Base-by-base conservation (phyloP, 2,888 invertebrate genomes). In the Lottia scabra region DNA sequence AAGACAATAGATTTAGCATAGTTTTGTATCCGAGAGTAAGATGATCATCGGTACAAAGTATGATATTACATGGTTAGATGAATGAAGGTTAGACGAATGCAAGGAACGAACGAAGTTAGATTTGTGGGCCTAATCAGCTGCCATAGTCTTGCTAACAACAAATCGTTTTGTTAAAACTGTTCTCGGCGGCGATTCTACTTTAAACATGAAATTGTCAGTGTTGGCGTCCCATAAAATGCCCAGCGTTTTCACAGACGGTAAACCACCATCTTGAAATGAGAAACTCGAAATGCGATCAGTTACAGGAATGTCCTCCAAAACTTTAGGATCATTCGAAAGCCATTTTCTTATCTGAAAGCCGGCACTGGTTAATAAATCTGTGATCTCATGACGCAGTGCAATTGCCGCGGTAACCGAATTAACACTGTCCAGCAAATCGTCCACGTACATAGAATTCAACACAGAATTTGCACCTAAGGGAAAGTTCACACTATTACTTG, bases 101-200 rank as follows among this genome's bases (percentile, higher is more conserved):
- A n/a, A n/a, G n/a, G n/a, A n/a, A n/a, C n/a, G n/a, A n/a, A n/a
- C n/a, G n/a, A n/a, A n/a, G n/a, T n/a, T n/a, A n/a, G n/a, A n/a
- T n/a, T n/a, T n/a, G n/a, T n/a, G n/a, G n/a, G n/a, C n/a, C n/a
- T n/a, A n/a, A n/a, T n/a, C n/a, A n/a, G n/a, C n/a, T n/a, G n/a
- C n/a, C n/a, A n/a, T n/a, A n/a, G n/a, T n/a, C n/a, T 56, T 56
- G n/a, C 56, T 56, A n/a, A 56, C 56, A 8, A 56, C 56, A 56
- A 56, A 56, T 8, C 56, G 56, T 16, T 56, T 56, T 15, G 56
- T 56, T 8, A 56, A 23, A 19, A 56, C 23, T 0, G 56, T 19
- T 19, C 23, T 23, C 8, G n/a, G n/a, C 8, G 56, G 56, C n/a
- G 56, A 23, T 56, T 56, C 56, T 6, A 56, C n/a, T 10, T 56